Evolutionary conservation across 2,113 vertebrate genomes (phyloP), one percentile per base, ranked within the genome.

Genomic region (Gadus macrocephalus): DNA sequence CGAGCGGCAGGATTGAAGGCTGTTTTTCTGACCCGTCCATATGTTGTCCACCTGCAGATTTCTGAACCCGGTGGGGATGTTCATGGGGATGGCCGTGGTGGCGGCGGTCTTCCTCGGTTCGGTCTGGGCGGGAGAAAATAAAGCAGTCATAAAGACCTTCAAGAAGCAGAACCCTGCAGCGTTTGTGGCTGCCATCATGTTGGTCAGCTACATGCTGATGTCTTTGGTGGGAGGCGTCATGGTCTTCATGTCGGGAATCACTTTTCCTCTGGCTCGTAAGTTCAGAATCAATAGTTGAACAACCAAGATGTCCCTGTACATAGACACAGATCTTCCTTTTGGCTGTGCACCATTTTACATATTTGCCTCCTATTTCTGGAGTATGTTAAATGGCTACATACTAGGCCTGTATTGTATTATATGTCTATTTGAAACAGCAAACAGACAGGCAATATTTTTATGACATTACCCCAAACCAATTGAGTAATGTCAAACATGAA

Each of bases 161-260:
- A 98, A 97, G 91, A 94, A 92, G 82, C 89, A 92, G 72, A 95
- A 95, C 74, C 96, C 96, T 63, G 89, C 91, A 0, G 75, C 85
- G 0, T 98, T 98, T 35, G 86, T 98, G 1, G 58, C 94, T 64
- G 85, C 83, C 20, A 87, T 98, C 78, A 91, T 98, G 92, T 60
- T 94, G 35, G 90, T 90, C 68, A 98, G 96, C 88, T 97, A 95
- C 88, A 81, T 97, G 67, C 64, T 98, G 75, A 93, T 98, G 58
- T 95, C 93, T n/a, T 85, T 98, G 67, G 91, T 97, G 20, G 96
- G 96, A 4, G 96, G 95, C 1, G 94, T 98, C 75, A 93, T 96
- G 94, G 95, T 98, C 68, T 96, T 99, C 75, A 87, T 96, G 84
- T 90, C 94, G 4, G 95, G 96, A 60, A 95, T 99, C 89, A 95